Evolutionary conservation across 2,113 vertebrate species (phyloP), one percentile per base, ranked within the genome.

Genomic region (Osmerus eperlanus): DNA sequence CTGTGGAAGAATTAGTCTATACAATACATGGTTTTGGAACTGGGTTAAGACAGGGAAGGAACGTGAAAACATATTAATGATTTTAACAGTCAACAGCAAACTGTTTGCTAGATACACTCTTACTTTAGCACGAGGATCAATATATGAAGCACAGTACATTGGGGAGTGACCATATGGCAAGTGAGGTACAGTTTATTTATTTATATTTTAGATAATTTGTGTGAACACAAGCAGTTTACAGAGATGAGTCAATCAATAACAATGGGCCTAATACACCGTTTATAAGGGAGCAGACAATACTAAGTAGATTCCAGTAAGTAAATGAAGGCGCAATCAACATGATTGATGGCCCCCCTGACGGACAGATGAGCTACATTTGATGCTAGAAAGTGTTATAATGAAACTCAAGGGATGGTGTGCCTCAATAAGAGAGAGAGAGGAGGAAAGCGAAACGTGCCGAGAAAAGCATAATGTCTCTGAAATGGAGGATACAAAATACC

Each of bases 281-380:
- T 86, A 81, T 83, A 85, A 86, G 85, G 85, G 84, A 83, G 74
- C 68, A 71, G 68, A 81, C 83, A 78, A 79, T 76, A 77, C 83
- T 92, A 88, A 86, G 70, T 84, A 77, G 82, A 89, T 88, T 85
- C 81, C 77, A 75, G 89, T 85, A 81, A 89, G 85, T 93, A 91
- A 92, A 93, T 92, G 93, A 91, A 90, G 85, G 81, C 83, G 78
- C 87, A 90, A 92, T 92, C 86, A 89, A 81, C 61, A 81, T 89
- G 87, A 94, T 92, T 91, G 86, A 92, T 90, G 91, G 83, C 77
- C 84, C 84, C 74, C 86, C 84, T 86, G 32, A 51, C 81, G 84
- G 88, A 91, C 78, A 86, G 81, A 88, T 78, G 84, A 72, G 73
- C 81, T 76, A 79, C 75, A 85, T 84, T 84, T 89, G 81, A 89